Percentiles rank a stretch among this genome's conserved stretches.
These are phyloP conservation scores for Phylloscopus trochilus DNA, from an alignment of 2,113 vertebrate species.

Conservation along the genomic window DNA sequence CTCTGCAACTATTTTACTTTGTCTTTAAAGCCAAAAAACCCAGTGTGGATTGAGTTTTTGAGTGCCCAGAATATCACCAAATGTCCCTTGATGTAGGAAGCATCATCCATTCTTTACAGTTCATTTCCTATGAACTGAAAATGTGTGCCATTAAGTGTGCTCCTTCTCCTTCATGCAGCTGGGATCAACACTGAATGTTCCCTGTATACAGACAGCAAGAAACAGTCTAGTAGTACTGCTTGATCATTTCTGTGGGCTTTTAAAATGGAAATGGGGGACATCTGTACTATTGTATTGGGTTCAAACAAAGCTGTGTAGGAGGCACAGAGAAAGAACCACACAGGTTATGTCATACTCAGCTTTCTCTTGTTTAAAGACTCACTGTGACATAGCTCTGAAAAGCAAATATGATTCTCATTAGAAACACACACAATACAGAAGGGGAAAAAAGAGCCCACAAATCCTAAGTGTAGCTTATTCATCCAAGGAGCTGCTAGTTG, in stretches of 20 bases:
- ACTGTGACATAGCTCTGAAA: neutral
- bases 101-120: conserved; percentile 18
- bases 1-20: neutral
- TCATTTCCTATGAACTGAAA: conserved; percentile 6
- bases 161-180: neutral
- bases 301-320: conserved; percentile 10
- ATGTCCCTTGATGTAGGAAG: neutral
- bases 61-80: neutral
- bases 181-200: neutral
- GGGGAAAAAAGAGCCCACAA: neutral
- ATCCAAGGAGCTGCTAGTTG: neutral
- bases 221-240: neutral
- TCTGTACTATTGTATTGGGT: neutral
- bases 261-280: conserved; percentile 17
- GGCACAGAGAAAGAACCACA: neutral
- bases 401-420: conserved; percentile 41
- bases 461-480: neutral
- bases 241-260: conserved; percentile 23
- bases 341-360: neutral
- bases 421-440: neutral
- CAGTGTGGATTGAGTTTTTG: neutral
- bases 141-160: neutral
- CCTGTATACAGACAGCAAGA: neutral
- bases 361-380: conserved; percentile 34
- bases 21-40: neutral